Conservation (phyloP, 1,140 invertebrate genomes). For the Danaus melanippus region DNA sequence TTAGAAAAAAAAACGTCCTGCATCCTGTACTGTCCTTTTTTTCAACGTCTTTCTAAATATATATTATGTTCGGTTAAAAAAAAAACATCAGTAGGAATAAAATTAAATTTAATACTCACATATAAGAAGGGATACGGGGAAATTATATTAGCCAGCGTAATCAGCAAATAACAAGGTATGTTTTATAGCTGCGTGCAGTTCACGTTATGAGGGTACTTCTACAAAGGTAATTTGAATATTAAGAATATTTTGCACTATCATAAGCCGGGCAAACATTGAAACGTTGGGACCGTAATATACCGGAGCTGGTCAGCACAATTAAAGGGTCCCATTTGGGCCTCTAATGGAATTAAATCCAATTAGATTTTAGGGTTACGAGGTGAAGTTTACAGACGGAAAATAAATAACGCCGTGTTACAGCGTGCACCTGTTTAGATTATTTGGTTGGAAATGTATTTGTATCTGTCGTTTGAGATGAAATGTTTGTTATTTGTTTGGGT, state of each 20-base stretch:
- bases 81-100: too few relatives aligned
- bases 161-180: slow-evolving; percentile 14
- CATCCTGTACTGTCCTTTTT: too few relatives aligned
- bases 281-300: slow-evolving; percentile 40
- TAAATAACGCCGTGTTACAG: slow-evolving; percentile 58
- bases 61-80: too few relatives aligned
- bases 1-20: too few relatives aligned
- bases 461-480: slow-evolving; percentile 25
- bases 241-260: slow-evolving; percentile 45
- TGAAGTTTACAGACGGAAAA: slow-evolving; percentile 64
- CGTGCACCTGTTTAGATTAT: slow-evolving; percentile 52
- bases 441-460: slow-evolving; percentile 38
- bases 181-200: slow-evolving; percentile 6
- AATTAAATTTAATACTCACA: too few relatives aligned
- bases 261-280: slow-evolving; percentile 24
- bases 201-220: slow-evolving; percentile 18
- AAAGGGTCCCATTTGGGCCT: slow-evolving; percentile 60
- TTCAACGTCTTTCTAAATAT: too few relatives aligned
- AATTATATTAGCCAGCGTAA: slow-evolving; percentile 1
- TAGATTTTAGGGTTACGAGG: slow-evolving; percentile 67
- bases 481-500: slow-evolving; percentile 7
- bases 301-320: slow-evolving; percentile 65
- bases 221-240: slow-evolving; percentile 25
- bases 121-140: too few relatives aligned
- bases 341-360: slow-evolving; percentile 71